Evolutionary conservation across 2,113 vertebrate genomes (phyloP), one percentile per base, ranked within the genome.

Genomic region (Entosphenus tridentatus): DNA sequence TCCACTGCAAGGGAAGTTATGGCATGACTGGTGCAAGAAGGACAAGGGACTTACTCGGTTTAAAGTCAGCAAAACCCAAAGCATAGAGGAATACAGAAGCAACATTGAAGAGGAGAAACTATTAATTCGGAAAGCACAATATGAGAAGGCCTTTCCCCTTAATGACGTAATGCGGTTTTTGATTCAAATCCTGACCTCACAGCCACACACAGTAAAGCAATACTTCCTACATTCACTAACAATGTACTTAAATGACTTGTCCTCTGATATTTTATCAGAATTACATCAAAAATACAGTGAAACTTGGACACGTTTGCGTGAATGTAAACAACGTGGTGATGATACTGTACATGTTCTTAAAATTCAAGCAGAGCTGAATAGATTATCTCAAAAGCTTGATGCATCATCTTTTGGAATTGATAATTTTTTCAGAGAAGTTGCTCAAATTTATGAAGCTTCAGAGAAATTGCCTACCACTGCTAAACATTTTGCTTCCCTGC

Each of bases 371-470:
- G 14, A 80, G 10, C 70, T 83, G 68, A 76, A 80, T 10, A 1
- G 54, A 57, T 72, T 79, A 57, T 79, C 78, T 8, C 56, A 8
- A 8, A 56, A 78, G 69, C 74, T 82, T 10, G 75, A 74, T 0
- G 70, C 77, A 62, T 78, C 72, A 0, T 75, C 78, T 0, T 75
- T 83, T 59, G 81, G 81, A 56, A 73, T 80, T 9, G 82, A 84
- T 39, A 81, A 85, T 14, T 70, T 86, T 57, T 70, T 84, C 9
- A 81, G 82, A 76, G 84, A 86, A 71, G 68, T 77, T 2, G 78
- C 78, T 39, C 84, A 86, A 72, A 80, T 83, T 14, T 84, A 81
- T 56, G 82, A 87, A 78, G 78, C 80, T 14, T 73, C 79, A 17
- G 57, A 68, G 16, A 68, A 70, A 1, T 59, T 56, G 55, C 12